Evolutionary conservation across 2,888 invertebrate species (phyloP), one percentile per base, ranked within the genome.

Genomic region (Vesta saturnalis): DNA sequence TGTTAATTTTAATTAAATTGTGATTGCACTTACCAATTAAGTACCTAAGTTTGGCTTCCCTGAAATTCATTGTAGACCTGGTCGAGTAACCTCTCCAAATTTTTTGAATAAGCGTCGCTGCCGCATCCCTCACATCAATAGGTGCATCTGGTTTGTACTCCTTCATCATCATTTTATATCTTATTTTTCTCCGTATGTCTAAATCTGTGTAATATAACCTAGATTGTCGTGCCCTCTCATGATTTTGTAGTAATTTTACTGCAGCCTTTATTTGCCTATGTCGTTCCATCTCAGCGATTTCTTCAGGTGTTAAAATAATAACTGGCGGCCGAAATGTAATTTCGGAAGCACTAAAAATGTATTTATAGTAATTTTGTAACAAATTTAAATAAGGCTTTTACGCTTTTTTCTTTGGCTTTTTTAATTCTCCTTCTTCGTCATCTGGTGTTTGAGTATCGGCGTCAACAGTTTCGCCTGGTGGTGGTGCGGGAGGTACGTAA

Each of bases 71-170:
- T 47, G 83, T 77, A 76, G 86, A 84, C 0, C 86, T 76, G 30
- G 82, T 80, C 76, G 83, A 80, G 76, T 85, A 87, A 10, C 84
- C 85, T 73, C 86, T 82, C 83, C 86, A 87, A 12, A 77, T 62
- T 63, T 74, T 81, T 74, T 87, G 86, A 59, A 87, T 83, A 12
- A 70, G 76, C 1, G 72, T 74, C 1, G 83, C 83, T 1, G 85
- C 83, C n/a, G 70, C 4, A 12, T 70, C 67, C 54, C 71, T 60
- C 12, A 54, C 21, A 64, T 61, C 67, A 3, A 62, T 55, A 14
- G 60, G 46, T 10, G 65, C 35, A 39, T 56, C 65, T 35, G 18
- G 6, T 39, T 64, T 49, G 14, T 15, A 35, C 19, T 52, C 46
- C 12, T 16, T 60, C 15, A 49, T n/a, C 3, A 61, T 54, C 22